phyloP scores from a whole-genome alignment of 92 coral and sea anemone genomes.

The Siderastrea radians region DNA sequence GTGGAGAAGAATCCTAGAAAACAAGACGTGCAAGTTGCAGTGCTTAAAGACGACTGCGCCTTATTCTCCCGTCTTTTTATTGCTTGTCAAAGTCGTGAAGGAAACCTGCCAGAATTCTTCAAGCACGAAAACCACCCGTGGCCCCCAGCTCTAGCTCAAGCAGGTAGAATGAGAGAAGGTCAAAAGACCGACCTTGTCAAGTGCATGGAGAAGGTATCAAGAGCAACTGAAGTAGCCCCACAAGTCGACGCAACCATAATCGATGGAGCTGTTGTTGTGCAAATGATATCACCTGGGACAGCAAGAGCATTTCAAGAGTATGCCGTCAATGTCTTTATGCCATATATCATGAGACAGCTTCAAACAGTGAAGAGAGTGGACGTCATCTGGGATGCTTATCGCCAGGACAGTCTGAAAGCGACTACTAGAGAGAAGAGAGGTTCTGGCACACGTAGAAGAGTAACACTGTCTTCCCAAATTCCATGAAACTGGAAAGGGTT shows the following conservation, averaged over 20 bases:
- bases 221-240: constrained; percentile 16
- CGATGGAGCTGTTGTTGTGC: constrained; percentile 60
- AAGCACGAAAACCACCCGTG: constrained; percentile 72
- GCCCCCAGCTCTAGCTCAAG: constrained; percentile 59
- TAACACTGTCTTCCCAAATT: too few relatives aligned
- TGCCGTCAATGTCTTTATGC: constrained; percentile 42
- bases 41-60: constrained; percentile 63
- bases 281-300: constrained; percentile 39
- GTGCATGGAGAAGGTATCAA: constrained; percentile 41
- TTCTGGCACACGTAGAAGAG: too few relatives aligned
- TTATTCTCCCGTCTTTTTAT: constrained; percentile 68
- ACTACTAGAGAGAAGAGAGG: constrained; percentile 48
- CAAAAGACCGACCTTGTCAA: constrained; percentile 46
- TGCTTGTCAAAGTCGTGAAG: constrained; percentile 69
- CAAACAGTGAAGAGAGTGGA: constrained; percentile 42
- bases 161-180: constrained; percentile 36
- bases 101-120: constrained; percentile 57
- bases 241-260: constrained; percentile 29
- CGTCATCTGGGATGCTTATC: constrained; percentile 58
- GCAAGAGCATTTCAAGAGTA: constrained; percentile 40
- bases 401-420: constrained; percentile 41
- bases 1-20: constrained; percentile 30
- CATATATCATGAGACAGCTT: constrained; percentile 40
- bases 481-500: constrained; percentile 54
- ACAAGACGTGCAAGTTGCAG: constrained; percentile 41